phyloP scores from a whole-genome alignment of 2,113 vertebrate species.

The Colinus virginianus region DNA sequence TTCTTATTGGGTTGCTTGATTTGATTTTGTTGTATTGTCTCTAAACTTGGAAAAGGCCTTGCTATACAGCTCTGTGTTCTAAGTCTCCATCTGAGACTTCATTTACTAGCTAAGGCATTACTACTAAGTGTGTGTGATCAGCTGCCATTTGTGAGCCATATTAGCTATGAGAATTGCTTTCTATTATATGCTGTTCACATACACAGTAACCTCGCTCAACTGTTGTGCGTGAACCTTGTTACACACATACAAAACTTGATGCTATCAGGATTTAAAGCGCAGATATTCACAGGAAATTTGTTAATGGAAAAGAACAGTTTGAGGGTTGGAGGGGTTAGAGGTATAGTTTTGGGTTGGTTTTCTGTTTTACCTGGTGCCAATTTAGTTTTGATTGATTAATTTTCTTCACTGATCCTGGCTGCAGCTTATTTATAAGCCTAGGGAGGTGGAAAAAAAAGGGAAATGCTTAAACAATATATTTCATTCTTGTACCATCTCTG shows the following conservation, averaged over 20 bases:
- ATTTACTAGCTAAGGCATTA: background rate
- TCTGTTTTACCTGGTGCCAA: constrained; percentile 93
- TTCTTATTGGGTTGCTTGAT: background rate
- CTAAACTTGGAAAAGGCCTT: background rate
- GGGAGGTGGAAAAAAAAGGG: constrained; percentile 48
- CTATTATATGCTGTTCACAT: background rate
- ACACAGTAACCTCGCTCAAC: background rate
- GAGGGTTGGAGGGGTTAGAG: constrained; percentile 15
- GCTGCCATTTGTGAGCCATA: background rate
- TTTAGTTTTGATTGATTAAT: constrained; percentile 94
- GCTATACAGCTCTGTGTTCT: background rate
- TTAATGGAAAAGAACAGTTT: constrained; percentile 44
- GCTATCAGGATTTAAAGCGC: background rate
- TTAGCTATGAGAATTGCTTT: background rate
- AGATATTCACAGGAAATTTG: constrained; percentile 10
- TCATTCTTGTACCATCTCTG: constrained; percentile 35
- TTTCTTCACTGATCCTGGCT: constrained; percentile 92
- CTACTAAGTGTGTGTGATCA: background rate
- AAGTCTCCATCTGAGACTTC: background rate
- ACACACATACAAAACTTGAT: background rate
- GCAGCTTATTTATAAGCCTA: constrained; percentile 95
- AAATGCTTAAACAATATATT: constrained; percentile 63
- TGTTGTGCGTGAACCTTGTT: background rate
- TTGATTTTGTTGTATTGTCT: background rate
- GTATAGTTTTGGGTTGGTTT: background rate